Evolutionary conservation across 2,113 vertebrate genomes (phyloP), one percentile per base, ranked within the genome.

Genomic region (Oxyruncus cristatus): DNA sequence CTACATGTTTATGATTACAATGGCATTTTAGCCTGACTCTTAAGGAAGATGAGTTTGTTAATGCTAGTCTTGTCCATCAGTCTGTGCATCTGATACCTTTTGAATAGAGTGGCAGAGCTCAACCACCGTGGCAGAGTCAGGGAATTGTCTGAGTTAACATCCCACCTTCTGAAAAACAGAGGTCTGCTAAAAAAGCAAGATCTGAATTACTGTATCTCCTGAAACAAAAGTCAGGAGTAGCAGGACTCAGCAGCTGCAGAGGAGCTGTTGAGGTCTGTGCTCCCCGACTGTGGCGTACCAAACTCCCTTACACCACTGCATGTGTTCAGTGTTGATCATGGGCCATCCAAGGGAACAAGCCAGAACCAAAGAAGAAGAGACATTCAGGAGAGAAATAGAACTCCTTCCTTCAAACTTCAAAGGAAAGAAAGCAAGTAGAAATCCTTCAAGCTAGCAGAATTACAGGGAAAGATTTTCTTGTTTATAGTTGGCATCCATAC

Each of bases 271-370:
- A 20, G 32, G 13, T 44, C 44, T 47, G 24, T 1, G 2, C 37
- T 71, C 41, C 9, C 0, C 26, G 14, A 2, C 24, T 27, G 42
- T 14, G 46, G 37, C 41, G 12, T 23, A 15, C n/a, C 32, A 11
- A 9, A 37, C n/a, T 39, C 16, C 28, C 0, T 22, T 59, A 3
- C 11, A 22, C 42, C 22, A 3, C 21, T 44, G 49, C 58, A 0
- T 2, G 10, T 63, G 53, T 3, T 39, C 47, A 6, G 0, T 33
- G 11, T 11, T 49, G 16, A 33, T 18, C 10, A 14, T 49, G 42
- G 12, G n/a, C 39, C 9, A 12, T 27, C 52, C 56, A 35, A 53
- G 71, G 39, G n/a, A 63, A 19, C 24, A 27, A 47, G 10, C 42
- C 42, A 32, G 53, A 89, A 53, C 12, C 63, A 49, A 59, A 65